A percentile compares a stretch with the other conserved stretches of the same genome.
phyloP scores from a whole-genome alignment of 2,797 vertebrate species.

The Discoglossus pictus region DNA sequence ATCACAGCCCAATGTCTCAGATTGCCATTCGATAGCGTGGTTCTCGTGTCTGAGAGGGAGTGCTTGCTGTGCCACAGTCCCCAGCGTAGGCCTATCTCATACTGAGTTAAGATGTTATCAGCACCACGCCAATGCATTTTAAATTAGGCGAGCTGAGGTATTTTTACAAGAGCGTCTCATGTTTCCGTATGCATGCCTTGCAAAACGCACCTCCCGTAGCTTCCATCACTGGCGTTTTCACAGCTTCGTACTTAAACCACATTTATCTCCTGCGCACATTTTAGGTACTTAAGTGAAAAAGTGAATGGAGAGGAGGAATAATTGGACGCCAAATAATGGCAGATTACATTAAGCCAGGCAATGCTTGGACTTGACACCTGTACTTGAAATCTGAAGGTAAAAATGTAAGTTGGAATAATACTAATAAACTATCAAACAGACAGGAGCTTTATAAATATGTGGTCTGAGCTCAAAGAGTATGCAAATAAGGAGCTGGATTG shows the following conservation, averaged over 20 bases:
- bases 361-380: constrained; percentile 33
- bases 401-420: constrained; percentile 51
- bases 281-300: constrained; percentile 35
- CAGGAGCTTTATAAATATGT: constrained; percentile 51
- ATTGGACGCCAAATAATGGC: constrained; percentile 50
- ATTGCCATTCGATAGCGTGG: no score
- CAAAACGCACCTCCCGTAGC: constrained; percentile 9
- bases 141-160: background rate
- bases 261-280: constrained; percentile 38
- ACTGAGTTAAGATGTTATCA: background rate
- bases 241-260: constrained; percentile 36
- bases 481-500: constrained; percentile 59
- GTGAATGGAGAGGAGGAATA: constrained; percentile 8
- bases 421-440: constrained; percentile 41
- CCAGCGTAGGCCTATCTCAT: background rate
- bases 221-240: constrained; percentile 31
- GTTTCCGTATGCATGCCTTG: background rate
- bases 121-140: background rate
- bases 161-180: constrained; percentile 2
- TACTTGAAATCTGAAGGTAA: constrained; percentile 48
- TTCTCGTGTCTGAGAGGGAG: no score
- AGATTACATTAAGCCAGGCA: constrained; percentile 49
- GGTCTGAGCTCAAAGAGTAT: constrained; percentile 55
- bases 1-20: no score
- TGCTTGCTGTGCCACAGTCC: background rate